Conservation (phyloP, 2,113 vertebrate genomes). For the Trachemys scripta region DNA sequence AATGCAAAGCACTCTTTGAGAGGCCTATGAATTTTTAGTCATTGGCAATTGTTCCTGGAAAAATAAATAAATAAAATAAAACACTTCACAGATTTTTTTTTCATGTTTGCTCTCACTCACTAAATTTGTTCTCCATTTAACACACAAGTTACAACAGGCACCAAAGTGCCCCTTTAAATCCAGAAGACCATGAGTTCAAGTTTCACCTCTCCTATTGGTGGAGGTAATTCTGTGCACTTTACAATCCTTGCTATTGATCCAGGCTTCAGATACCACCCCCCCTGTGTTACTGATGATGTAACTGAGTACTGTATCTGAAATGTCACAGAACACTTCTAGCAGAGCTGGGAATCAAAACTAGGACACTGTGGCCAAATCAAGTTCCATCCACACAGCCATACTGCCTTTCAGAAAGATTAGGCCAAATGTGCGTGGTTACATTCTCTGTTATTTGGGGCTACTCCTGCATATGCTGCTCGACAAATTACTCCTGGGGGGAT, state of each 20-base stretch:
- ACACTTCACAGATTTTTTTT: not conserved
- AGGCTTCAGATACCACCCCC: not conserved
- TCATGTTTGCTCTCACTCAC: not conserved
- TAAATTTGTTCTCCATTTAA: not conserved
- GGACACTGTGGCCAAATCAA: not conserved
- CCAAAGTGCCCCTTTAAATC: not conserved
- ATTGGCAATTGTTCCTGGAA: not conserved
- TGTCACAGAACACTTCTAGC: not conserved
- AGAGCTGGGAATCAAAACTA: not conserved
- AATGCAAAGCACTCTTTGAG: not conserved
- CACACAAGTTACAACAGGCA: not conserved
- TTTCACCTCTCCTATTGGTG: not conserved
- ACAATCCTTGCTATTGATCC: not conserved
- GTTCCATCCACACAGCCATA: not conserved
- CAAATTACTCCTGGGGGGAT: not conserved
- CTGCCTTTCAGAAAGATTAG: not conserved
- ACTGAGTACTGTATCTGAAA: not conserved
- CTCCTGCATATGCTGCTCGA: not conserved
- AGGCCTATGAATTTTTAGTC: not conserved
- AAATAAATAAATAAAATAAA: not conserved
- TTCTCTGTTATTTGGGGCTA: not conserved
- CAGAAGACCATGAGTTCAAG: not conserved
- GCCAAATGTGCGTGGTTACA: not conserved
- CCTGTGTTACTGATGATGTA: fast-evolving
- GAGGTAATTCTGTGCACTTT: not conserved